Percentiles rank a stretch among this genome's conserved stretches.
These are phyloP conservation scores for Drosophila asahinai DNA, from an alignment of 1,140 invertebrate genomes.

Conservation along the genomic window DNA sequence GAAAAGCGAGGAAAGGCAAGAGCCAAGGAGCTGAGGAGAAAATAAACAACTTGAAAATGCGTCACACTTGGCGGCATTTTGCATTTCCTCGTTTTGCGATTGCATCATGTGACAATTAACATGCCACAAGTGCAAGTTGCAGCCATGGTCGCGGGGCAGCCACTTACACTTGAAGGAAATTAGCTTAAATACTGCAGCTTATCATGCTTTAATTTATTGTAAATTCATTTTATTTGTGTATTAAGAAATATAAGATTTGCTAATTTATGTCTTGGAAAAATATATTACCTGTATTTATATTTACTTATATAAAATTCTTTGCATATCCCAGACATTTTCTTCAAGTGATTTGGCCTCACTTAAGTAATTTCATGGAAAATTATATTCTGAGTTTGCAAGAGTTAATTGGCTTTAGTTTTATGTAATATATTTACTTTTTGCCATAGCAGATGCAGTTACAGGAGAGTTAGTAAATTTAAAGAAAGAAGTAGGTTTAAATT, in stretches of 20 bases:
- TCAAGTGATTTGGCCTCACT: neutral
- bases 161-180: conserved; percentile 28
- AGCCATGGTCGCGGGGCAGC: conserved; percentile 32
- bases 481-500: neutral
- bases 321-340: neutral
- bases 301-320: neutral
- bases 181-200: neutral
- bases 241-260: neutral
- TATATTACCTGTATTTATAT: neutral
- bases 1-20: neutral
- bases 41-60: conserved; percentile 59
- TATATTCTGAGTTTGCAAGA: conserved; percentile 2
- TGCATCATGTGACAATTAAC: conserved; percentile 82
- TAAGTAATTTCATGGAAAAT: conserved; percentile 5
- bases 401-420: neutral
- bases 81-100: conserved; percentile 80
- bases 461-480: neutral
- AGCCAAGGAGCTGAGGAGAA: conserved; percentile 38
- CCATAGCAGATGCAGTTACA: neutral
- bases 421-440: neutral
- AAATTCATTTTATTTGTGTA: neutral
- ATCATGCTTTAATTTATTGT: neutral
- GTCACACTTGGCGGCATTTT: conserved; percentile 78
- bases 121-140: conserved; percentile 69
- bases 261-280: no score